A percentile compares a stretch with the other conserved stretches of the same genome.
These are phyloP conservation scores for Campylomormyrus numenius DNA, from an alignment of 2,113 vertebrate species.

Conservation along the genomic window DNA sequence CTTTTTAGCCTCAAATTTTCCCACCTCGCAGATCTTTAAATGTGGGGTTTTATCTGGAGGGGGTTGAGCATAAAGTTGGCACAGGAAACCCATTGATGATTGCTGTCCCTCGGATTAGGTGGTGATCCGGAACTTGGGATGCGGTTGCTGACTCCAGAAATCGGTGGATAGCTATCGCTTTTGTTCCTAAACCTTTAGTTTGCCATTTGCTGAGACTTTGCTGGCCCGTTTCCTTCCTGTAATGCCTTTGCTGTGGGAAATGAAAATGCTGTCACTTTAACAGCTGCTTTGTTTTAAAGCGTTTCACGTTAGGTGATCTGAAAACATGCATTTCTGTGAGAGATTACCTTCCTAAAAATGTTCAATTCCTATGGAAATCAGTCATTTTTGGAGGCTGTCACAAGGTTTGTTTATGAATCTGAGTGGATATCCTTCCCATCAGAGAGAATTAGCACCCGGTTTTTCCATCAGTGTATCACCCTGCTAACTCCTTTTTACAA, in stretches of 20 bases:
- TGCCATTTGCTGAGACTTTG: neutral
- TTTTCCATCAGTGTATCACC: neutral
- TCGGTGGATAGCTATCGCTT: neutral
- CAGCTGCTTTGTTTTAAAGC: neutral
- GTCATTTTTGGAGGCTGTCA: neutral
- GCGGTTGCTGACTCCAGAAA: neutral
- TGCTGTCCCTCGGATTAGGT: neutral
- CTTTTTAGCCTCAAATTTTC: slow-evolving; percentile 36
- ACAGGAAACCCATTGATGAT: neutral
- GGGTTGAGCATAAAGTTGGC: neutral
- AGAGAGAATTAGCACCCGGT: neutral
- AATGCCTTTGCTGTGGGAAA: neutral
- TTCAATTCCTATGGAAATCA: neutral
- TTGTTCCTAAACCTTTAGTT: neutral
- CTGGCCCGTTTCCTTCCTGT: neutral
- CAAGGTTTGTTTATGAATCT: neutral
- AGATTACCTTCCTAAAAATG: neutral
- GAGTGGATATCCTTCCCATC: neutral
- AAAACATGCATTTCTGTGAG: neutral
- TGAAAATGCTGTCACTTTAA: neutral
- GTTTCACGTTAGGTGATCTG: neutral
- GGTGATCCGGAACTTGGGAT: neutral
- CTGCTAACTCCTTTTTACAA: neutral
- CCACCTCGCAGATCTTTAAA: neutral
- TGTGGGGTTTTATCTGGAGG: neutral